A percentile compares a stretch with the other conserved stretches of the same genome.
Evolutionary conservation across 2,888 invertebrate genomes (phyloP).

Genomic region (Ormyrus pomaceus): DNA sequence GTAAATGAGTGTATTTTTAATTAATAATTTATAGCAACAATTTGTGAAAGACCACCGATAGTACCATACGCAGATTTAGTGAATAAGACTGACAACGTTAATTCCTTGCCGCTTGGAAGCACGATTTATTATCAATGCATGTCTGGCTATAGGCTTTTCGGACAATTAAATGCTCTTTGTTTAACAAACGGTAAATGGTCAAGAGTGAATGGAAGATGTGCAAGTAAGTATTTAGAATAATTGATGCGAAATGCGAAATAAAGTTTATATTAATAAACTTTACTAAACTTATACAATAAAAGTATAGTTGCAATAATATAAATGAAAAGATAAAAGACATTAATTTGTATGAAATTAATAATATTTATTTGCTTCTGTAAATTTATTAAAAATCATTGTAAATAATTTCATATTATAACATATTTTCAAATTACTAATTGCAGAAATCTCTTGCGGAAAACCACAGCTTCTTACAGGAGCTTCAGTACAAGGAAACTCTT

Average conservation of each 20-base stretch:
- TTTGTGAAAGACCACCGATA: slow-evolving; percentile 72
- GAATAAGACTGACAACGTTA: slow-evolving; percentile 57
- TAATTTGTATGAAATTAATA: too few species aligned
- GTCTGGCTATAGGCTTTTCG: slow-evolving; percentile 76
- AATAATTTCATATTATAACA: neutral
- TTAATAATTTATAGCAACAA: slow-evolving; percentile 69
- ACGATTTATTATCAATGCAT: slow-evolving; percentile 75
- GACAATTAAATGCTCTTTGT: slow-evolving; percentile 75
- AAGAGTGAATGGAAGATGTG: slow-evolving; percentile 76
- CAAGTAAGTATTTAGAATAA: slow-evolving; percentile 70
- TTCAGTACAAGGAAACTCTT: slow-evolving; percentile 76
- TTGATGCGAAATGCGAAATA: too few species aligned
- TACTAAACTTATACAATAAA: too few species aligned
- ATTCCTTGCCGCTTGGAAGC: slow-evolving; percentile 72
- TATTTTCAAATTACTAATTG: slow-evolving; percentile 53
- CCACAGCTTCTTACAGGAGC: slow-evolving; percentile 74
- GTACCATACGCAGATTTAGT: slow-evolving; percentile 69
- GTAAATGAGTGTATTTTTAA: too few species aligned
- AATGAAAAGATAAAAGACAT: too few species aligned
- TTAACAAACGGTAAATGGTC: slow-evolving; percentile 77
- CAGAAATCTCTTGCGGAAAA: slow-evolving; percentile 77
- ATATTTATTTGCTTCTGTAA: neutral
- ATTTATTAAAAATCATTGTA: neutral
- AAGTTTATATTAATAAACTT: too few species aligned
- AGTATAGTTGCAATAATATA: too few species aligned